Base-by-base conservation (phyloP, 2,113 vertebrate species). In the Prietella phreatophila region DNA sequence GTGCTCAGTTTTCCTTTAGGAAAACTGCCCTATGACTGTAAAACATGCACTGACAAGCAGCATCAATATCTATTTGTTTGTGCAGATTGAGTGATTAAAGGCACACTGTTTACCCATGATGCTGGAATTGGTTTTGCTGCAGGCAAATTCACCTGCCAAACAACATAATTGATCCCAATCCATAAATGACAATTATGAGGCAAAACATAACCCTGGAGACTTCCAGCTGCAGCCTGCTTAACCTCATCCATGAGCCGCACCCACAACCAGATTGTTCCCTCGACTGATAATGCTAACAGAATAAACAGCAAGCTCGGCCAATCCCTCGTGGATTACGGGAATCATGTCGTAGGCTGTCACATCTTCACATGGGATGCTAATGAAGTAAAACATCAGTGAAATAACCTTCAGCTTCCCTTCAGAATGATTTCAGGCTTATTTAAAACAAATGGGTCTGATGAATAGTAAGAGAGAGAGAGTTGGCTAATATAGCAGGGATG, bases 361-460 rank as follows among this genome's bases (percentile, higher is more conserved):
- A 20, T 81, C 69, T 84, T 84, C 76, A 69, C 58, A 3, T 82
- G 76, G 75, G 36, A 85, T 50, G 27, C 60, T 50, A 83, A 89
- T 85, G 86, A 82, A 85, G 42, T 80, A 60, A 91, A 85, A 88
- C 82, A 81, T 81, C 84, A 85, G 79, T 81, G 80, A 75, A 92
- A 90, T 94, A 91, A 94, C 90, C 93, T 94, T 94, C 87, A 91
- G 89, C 82, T 84, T 60, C 88, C 88, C 85, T 85, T 82, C 85
- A 85, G 84, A 93, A 93, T 91, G 82, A 90, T 89, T 89, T 78
- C 76, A 73, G 80, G 71, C 89, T 93, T 91, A 93, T 91, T 93
- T 91, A 93, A 90, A 93, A 91, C 89, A 93, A 93, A 93, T 90
- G 87, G 90, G 87, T 89, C 89, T 93, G 89, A 89, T 93, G 91